Evolutionary conservation across 2,113 vertebrate genomes (phyloP).

Genomic region (Bos javanicus): DNA sequence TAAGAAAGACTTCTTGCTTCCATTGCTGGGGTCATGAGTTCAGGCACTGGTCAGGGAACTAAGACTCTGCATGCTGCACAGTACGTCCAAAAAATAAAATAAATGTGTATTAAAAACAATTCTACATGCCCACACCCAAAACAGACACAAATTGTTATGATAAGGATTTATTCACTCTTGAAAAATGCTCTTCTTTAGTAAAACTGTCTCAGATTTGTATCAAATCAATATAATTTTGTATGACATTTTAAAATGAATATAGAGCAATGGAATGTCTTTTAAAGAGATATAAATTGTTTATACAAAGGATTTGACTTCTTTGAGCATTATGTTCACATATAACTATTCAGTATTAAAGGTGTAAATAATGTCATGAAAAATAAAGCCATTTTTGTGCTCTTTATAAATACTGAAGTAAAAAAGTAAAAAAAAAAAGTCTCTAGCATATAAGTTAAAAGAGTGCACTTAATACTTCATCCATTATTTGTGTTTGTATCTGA

Average conservation of each 20-base stretch:
- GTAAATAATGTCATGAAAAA: neutral
- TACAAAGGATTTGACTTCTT: neutral
- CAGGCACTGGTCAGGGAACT: neutral
- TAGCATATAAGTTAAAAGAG: neutral
- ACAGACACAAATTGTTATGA: neutral
- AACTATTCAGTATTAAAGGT: neutral
- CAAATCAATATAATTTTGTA: neutral
- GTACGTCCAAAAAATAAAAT: neutral
- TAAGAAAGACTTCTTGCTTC: neutral
- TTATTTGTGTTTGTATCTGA: slow-evolving; percentile 12
- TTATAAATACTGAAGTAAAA: neutral
- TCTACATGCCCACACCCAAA: neutral
- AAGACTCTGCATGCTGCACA: neutral
- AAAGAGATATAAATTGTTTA: slow-evolving; percentile 4
- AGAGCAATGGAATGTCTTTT: neutral
- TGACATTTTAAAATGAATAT: slow-evolving; percentile 12
- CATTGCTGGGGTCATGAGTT: neutral
- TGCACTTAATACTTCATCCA: neutral
- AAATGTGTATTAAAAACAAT: neutral
- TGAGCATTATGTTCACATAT: neutral
- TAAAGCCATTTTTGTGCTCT: neutral
- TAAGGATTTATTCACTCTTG: neutral
- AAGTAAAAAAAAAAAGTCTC: neutral
- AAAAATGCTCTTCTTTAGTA: neutral
- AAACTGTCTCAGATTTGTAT: slow-evolving; percentile 12